phyloP scores from a whole-genome alignment of 2,113 vertebrate genomes.

The Hippocampus comes region DNA sequence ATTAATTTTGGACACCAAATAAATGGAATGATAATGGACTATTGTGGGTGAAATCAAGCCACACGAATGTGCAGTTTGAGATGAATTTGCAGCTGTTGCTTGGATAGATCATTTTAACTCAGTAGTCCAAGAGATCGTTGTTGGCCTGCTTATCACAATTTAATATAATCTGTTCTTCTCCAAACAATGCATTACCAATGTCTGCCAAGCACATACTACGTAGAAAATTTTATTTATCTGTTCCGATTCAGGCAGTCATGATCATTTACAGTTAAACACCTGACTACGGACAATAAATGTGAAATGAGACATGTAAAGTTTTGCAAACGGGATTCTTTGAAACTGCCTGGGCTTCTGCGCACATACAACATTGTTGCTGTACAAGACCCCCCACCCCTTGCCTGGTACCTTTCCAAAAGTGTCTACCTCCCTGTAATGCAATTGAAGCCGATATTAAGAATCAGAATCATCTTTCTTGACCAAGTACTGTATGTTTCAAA shows the following conservation, averaged over 20 bases:
- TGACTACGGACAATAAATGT: not conserved
- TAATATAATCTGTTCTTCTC: not conserved
- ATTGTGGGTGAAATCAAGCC: not conserved
- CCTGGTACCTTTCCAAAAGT: not conserved
- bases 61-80: not conserved
- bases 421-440: not conserved
- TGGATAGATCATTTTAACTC: not conserved
- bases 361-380: conserved; percentile 2
- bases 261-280: not conserved
- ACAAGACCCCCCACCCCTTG: conserved; percentile 8
- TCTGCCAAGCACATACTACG: too few species aligned
- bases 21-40: not conserved
- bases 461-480: too few species aligned
- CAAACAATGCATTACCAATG: not conserved
- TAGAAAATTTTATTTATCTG: not conserved
- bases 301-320: not conserved
- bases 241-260: conserved; percentile 3
- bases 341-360: conserved; percentile 8
- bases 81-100: not conserved
- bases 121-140: not conserved
- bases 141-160: not conserved
- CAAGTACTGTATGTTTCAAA: too few species aligned
- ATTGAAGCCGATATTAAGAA: not conserved
- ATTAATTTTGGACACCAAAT: not conserved
- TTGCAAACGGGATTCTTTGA: not conserved